phyloP scores from a whole-genome alignment of 2,888 invertebrate genomes.

The Incurvaria masculella region DNA sequence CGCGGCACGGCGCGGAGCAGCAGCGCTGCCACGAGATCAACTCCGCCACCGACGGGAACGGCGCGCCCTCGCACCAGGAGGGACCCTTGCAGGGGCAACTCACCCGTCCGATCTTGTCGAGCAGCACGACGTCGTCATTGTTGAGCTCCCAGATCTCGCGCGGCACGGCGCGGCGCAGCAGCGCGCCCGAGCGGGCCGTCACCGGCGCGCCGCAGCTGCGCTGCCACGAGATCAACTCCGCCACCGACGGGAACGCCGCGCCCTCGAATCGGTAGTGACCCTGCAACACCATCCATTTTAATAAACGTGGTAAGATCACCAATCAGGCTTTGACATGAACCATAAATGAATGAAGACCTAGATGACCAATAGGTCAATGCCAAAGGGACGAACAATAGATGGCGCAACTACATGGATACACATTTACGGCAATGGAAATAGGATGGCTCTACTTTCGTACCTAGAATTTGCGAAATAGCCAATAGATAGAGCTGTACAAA shows the following conservation, averaged over 20 bases:
- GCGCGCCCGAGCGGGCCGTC: conserved; percentile 88
- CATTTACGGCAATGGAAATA: too few relatives aligned
- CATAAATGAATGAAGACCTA: too few relatives aligned
- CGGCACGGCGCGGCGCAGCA: conserved; percentile 80
- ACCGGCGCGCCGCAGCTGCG: conserved; percentile 82
- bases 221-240: conserved; percentile 88
- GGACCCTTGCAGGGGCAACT: conserved; percentile 84
- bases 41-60: conserved; percentile 90
- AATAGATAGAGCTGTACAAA: too few relatives aligned
- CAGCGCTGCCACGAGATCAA: conserved; percentile 90
- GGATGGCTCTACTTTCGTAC: too few relatives aligned
- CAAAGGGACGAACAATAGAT: too few relatives aligned
- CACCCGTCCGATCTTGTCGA: conserved; percentile 93
- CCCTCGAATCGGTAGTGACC: conserved; percentile 94
- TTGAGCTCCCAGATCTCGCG: conserved; percentile 94
- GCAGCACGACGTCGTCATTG: conserved; percentile 88
- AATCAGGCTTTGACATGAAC: too few relatives aligned
- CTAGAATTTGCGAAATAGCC: too few relatives aligned
- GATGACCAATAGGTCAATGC: too few relatives aligned
- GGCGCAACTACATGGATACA: too few relatives aligned
- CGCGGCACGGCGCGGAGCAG: conserved; percentile 80
- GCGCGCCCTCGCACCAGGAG: conserved; percentile 91
- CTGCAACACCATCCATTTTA: too few relatives aligned
- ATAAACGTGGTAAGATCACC: too few relatives aligned
- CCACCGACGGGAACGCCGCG: conserved; percentile 88